phyloP scores from a whole-genome alignment of 2,113 vertebrate species.

The Passerina amoena region DNA sequence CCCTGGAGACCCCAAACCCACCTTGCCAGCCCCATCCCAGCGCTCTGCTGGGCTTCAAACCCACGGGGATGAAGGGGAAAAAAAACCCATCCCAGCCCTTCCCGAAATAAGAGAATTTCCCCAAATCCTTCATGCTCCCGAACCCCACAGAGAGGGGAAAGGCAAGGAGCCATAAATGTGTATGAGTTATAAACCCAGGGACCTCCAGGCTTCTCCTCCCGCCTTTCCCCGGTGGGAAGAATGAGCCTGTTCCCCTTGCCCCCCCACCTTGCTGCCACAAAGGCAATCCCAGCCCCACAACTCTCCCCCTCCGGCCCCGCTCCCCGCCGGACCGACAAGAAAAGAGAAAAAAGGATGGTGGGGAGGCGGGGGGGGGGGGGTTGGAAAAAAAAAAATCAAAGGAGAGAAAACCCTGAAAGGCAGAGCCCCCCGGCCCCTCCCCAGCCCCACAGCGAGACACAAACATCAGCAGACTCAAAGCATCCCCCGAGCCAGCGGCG shows the following conservation, averaged over 20 bases:
- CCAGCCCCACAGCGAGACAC: constrained; percentile 42
- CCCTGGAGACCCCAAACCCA: background rate
- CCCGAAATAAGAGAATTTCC: rapidly evolving
- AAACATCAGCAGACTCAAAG: constrained; percentile 55
- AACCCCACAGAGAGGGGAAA: rapidly evolving
- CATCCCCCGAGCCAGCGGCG: constrained; percentile 45
- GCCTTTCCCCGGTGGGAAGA: background rate
- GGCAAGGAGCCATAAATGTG: background rate
- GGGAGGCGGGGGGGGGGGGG: rapidly evolving
- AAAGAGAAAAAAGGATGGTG: background rate
- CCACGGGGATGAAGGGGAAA: rapidly evolving
- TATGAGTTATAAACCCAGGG: background rate
- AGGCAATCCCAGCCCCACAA: constrained; percentile 27
- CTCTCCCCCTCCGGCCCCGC: background rate
- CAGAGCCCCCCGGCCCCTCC: background rate
- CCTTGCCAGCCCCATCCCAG: background rate
- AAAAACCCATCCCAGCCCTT: background rate
- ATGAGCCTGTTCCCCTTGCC: background rate
- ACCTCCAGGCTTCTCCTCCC: background rate
- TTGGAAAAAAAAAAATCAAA: background rate
- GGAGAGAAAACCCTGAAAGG: constrained; percentile 3
- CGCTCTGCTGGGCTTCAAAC: background rate
- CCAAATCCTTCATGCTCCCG: background rate
- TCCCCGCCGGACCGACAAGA: background rate
- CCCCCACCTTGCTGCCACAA: constrained; percentile 56